Evolutionary conservation across 2,888 invertebrate genomes (phyloP).

Genomic region (Lagria hirta): DNA sequence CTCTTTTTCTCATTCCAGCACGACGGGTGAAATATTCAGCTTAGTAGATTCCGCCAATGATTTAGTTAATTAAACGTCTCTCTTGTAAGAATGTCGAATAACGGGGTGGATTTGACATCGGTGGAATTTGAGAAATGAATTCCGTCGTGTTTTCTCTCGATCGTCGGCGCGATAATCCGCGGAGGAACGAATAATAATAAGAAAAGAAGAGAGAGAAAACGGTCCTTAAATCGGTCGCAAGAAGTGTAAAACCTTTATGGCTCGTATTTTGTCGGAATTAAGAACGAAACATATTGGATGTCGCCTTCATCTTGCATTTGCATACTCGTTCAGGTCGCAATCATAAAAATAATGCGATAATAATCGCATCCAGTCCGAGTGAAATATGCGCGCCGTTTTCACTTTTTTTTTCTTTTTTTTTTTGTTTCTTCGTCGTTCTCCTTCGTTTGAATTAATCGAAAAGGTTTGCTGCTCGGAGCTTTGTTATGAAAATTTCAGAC

Average conservation of each 20-base stretch:
- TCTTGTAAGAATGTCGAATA: slow-evolving; percentile 37
- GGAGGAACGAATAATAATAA: slow-evolving; percentile 31
- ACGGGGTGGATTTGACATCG: slow-evolving; percentile 34
- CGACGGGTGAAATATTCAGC: slow-evolving; percentile 18
- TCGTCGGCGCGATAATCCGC: slow-evolving; percentile 34
- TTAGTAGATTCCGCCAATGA: slow-evolving; percentile 32
- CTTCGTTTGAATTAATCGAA: slow-evolving; percentile 35
- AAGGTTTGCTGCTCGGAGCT: slow-evolving; percentile 28
- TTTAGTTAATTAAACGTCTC: slow-evolving; percentile 39
- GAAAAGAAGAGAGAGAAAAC: slow-evolving; percentile 25
- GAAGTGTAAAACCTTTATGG: slow-evolving; percentile 45
- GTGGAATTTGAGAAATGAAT: slow-evolving; percentile 38
- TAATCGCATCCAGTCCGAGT: slow-evolving; percentile 44
- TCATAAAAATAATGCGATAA: slow-evolving; percentile 48
- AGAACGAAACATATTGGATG: slow-evolving; percentile 46
- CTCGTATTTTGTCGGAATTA: slow-evolving; percentile 47
- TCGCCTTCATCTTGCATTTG: slow-evolving; percentile 45
- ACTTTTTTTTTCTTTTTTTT: slow-evolving; percentile 11
- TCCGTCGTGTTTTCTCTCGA: slow-evolving; percentile 36
- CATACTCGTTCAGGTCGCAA: slow-evolving; percentile 45
- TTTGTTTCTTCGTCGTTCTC: slow-evolving; percentile 24
- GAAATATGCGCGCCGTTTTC: slow-evolving; percentile 39
- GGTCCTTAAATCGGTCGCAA: slow-evolving; percentile 31
- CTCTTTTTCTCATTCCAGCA: too few relatives aligned
- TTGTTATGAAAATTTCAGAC: slow-evolving; percentile 40